Base-by-base conservation (phyloP, 2,888 invertebrate genomes). In the Ethmia dodecea region DNA sequence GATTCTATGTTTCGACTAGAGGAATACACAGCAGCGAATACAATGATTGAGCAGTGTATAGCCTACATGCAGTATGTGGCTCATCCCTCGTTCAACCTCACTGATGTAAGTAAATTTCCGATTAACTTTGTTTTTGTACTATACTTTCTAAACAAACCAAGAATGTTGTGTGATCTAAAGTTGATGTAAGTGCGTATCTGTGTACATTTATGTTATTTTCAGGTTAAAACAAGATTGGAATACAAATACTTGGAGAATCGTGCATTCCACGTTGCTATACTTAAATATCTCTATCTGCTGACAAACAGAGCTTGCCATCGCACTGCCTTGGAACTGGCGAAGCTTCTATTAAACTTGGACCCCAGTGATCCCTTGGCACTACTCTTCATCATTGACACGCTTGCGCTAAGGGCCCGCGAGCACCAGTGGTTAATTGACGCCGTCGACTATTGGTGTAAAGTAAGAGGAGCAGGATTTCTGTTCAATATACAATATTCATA, bases 321-420 rank as follows among this genome's bases (percentile, higher is more conserved):
- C 40, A 96, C 96, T 0, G 93, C 96, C 0, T 69, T 97, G 28
- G 96, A 97, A 69, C 88, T 95, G 45, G 93, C 92, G 57, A 97
- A 97, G 73, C 69, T 96, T 16, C 75, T 97, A 1, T 71, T 96
- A 18, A 90, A 91, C 3, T 64, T 95, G 35, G 94, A 94, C 63
- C 93, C 93, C 0, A 88, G 88, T 0, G 95, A 95, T 65, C 95
- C 95, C 0, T 54, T 95, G 31, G 93, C 91, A 0, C 84, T 92
- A 0, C 79, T 94, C 33, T 86, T 95, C 28, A 80, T 92, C 45
- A 87, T 97, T 2, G 97, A 97, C 65, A 92, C 92, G 45, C 90
- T 95, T 54, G 95, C 96, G 0, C 60, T 97, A 16, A 83, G 93
- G 33, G 89, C 92, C 3, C 77, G 88, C 20, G 93, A 96, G 71